These are phyloP conservation scores for Fulica atra DNA, from an alignment of 2,113 vertebrate genomes.

Conservation along the genomic window DNA sequence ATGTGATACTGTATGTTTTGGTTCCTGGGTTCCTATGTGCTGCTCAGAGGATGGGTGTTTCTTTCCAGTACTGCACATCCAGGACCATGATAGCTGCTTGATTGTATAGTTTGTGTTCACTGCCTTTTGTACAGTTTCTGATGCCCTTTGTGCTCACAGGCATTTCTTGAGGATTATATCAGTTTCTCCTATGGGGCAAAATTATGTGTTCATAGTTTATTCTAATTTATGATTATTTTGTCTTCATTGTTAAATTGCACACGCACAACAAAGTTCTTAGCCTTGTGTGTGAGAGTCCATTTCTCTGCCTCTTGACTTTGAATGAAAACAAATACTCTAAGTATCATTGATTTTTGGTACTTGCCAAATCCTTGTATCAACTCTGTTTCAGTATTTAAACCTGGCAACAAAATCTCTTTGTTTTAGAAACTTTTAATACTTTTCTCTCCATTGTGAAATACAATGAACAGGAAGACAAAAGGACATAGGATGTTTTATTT, in stretches of 20 bases:
- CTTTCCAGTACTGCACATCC: background rate
- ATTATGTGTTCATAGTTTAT: background rate
- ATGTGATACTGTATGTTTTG: background rate
- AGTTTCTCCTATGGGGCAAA: background rate
- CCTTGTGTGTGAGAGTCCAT: background rate
- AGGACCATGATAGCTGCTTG: background rate
- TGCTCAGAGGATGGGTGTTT: background rate
- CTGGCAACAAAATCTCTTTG: background rate
- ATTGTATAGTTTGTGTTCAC: background rate
- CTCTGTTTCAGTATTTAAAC: background rate
- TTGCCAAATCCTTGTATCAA: background rate
- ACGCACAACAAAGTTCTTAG: background rate
- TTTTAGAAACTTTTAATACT: background rate
- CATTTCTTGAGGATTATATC: background rate
- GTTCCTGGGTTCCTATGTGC: background rate
- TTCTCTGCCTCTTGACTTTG: background rate
- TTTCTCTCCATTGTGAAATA: background rate
- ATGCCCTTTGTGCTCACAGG: background rate
- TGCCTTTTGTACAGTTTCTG: background rate
- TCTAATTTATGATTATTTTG: background rate
- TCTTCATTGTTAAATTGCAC: background rate
- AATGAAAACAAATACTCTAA: background rate
- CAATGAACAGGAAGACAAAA: background rate
- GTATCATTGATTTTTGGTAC: background rate
- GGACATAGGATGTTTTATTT: background rate